These are phyloP conservation scores for Raja brachyura DNA, from an alignment of 2,113 vertebrate species.

Conservation along the genomic window DNA sequence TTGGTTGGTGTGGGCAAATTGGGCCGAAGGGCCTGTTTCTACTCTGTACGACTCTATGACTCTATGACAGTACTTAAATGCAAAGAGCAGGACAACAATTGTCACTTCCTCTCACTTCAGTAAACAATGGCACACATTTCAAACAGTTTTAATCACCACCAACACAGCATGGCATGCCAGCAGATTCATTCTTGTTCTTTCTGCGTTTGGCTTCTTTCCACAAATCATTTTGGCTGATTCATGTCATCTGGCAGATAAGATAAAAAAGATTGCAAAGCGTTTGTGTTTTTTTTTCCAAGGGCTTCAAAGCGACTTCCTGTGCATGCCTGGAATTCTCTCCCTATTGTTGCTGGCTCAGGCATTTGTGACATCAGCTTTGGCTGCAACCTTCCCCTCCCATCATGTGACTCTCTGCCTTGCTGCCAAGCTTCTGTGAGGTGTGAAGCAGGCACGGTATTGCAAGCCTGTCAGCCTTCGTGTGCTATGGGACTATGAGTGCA, in stretches of 20 bases:
- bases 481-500: background rate
- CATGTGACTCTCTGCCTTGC: background rate
- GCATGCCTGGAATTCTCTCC: background rate
- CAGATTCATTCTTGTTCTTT: background rate
- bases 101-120: background rate
- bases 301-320: background rate
- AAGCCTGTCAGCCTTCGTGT: too few species aligned
- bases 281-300: background rate
- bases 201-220: background rate
- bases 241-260: conserved; percentile 1
- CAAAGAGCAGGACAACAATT: background rate
- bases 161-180: background rate
- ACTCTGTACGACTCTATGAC: too few species aligned
- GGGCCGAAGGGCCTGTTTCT: too few species aligned
- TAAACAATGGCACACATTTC: conserved; percentile 1
- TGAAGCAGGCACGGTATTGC: too few species aligned
- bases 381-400: background rate
- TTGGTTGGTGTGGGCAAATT: too few species aligned
- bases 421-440: background rate
- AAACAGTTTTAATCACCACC: conserved; percentile 16
- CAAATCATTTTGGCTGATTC: conserved; percentile 1
- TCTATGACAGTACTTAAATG: background rate
- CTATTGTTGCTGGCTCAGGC: background rate
- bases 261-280: background rate
- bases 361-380: background rate